These are phyloP conservation scores for Coregonus suidteri DNA, from an alignment of 2,797 vertebrate genomes.

Conservation along the genomic window DNA sequence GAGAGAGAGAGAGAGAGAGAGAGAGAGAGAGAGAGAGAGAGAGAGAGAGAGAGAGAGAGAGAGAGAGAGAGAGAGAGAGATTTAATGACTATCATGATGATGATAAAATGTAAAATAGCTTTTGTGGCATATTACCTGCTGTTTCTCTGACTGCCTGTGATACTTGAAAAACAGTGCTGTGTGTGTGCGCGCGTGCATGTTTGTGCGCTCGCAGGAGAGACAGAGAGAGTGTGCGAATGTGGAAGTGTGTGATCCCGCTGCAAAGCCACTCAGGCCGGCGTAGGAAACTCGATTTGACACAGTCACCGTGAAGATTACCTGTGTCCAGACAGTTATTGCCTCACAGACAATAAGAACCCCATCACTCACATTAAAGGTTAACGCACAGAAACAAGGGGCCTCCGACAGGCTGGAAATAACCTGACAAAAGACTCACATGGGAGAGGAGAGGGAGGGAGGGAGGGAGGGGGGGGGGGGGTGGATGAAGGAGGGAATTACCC, in stretches of 20 bases:
- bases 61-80: background rate
- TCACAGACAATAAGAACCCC: constrained; percentile 71
- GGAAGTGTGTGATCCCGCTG: background rate
- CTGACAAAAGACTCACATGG: constrained; percentile 50
- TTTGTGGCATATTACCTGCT: constrained; percentile 48
- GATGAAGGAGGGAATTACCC: constrained; percentile 28
- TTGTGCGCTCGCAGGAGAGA: constrained; percentile 9
- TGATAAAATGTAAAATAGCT: background rate
- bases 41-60: background rate
- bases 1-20: background rate
- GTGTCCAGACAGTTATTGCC: constrained; percentile 73
- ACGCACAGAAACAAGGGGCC: constrained; percentile 66
- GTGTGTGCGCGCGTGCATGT: constrained; percentile 16
- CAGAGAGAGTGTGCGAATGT: background rate
- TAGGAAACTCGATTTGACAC: constrained; percentile 69
- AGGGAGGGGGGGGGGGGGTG: background rate
- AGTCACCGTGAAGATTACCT: constrained; percentile 67
- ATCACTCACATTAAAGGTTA: constrained; percentile 77
- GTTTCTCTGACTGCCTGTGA: constrained; percentile 64
- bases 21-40: constrained; percentile 12
- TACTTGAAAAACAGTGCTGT: constrained; percentile 56
- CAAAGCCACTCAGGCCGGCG: constrained; percentile 19
- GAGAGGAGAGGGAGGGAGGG: background rate
- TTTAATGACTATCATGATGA: background rate
- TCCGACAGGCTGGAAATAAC: constrained; percentile 65